phyloP scores from a whole-genome alignment of 2,888 invertebrate species.

The Seira musarum region DNA sequence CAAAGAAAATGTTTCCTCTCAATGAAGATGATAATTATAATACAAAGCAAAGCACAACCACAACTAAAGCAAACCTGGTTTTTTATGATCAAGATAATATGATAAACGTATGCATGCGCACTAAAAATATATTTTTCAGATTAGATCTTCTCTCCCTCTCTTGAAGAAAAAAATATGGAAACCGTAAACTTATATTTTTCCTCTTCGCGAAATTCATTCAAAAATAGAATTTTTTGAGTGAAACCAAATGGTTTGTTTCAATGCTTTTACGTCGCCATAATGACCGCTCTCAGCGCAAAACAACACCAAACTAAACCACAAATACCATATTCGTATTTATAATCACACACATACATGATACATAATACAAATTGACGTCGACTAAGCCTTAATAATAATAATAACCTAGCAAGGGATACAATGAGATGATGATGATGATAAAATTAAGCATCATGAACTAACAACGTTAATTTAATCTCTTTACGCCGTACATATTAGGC shows the following conservation, averaged over 20 bases:
- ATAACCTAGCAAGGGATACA: background rate
- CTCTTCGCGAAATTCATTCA: background rate
- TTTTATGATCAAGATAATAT: too few relatives aligned
- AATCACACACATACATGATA: background rate
- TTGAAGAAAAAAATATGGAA: slow-evolving; percentile 15
- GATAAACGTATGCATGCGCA: background rate
- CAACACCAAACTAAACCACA: too few relatives aligned
- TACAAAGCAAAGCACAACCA: background rate
- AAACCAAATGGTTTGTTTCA: slow-evolving; percentile 10
- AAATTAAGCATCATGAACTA: background rate
- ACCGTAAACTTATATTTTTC: background rate
- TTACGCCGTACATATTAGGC: too few relatives aligned
- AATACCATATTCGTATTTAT: too few relatives aligned
- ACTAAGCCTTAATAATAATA: background rate
- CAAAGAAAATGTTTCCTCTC: slow-evolving; percentile 22
- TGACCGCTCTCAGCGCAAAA: too few relatives aligned
- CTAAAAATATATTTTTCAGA: slow-evolving; percentile 1
- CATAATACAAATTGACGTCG: slow-evolving; percentile 11
- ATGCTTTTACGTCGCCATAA: background rate
- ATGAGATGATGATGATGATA: slow-evolving; percentile 1
- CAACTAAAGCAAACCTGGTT: background rate
- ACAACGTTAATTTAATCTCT: too few relatives aligned
- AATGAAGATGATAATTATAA: slow-evolving; percentile 34
- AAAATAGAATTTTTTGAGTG: slow-evolving; percentile 13
- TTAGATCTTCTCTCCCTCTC: background rate